Conservation (phyloP, 2,888 invertebrate species). For the Caenorhabditis becei region DNA sequence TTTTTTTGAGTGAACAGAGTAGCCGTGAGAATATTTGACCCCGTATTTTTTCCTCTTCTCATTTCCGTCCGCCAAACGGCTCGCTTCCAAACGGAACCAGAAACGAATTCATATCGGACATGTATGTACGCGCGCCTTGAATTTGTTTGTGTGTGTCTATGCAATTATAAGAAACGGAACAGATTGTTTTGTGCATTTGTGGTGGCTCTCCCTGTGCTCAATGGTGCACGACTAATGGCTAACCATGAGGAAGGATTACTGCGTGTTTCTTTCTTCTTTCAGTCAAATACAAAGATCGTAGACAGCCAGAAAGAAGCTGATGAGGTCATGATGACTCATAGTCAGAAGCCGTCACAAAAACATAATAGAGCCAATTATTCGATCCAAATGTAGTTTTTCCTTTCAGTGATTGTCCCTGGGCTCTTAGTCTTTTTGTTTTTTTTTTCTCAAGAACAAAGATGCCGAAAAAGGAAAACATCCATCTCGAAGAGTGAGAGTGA, state of each 20-base stretch:
- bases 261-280: slow-evolving; percentile 3
- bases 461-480: not conserved
- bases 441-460: not conserved
- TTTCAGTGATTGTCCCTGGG: not conserved
- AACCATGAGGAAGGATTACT: slow-evolving; percentile 10
- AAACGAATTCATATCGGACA: slow-evolving; percentile 12
- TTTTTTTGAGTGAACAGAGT: not conserved
- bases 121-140: slow-evolving; percentile 7
- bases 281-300: slow-evolving; percentile 4
- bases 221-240: slow-evolving; percentile 33
- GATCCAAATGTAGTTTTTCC: not conserved
- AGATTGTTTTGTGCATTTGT: slow-evolving; percentile 19
- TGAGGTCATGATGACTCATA: slow-evolving; percentile 10
- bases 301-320: not conserved
- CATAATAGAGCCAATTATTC: slow-evolving; percentile 5
- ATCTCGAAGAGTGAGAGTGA: slow-evolving; percentile 13
- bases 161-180: slow-evolving; percentile 43
- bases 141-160: slow-evolving; percentile 36
- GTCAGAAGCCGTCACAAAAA: slow-evolving; percentile 1
- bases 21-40: not conserved
- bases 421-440: not conserved
- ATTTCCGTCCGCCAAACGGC: not conserved
- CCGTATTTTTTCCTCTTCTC: not conserved
- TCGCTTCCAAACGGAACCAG: not conserved
- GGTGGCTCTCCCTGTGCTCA: slow-evolving; percentile 14